A percentile compares a stretch with the other conserved stretches of the same genome.
Conservation (phyloP, 2,888 invertebrate species). For the Auanema sp. region DNA sequence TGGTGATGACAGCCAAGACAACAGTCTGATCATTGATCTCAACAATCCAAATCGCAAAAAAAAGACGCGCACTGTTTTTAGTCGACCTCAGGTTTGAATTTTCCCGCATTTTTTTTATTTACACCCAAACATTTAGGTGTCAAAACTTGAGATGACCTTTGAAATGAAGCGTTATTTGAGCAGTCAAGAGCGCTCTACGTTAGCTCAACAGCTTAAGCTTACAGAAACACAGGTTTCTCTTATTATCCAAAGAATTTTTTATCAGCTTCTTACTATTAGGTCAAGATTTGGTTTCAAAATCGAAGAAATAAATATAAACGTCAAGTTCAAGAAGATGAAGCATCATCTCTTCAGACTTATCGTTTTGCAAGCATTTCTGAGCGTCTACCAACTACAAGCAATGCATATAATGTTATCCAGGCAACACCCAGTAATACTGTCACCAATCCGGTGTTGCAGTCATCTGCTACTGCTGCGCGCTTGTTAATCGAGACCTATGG, state of each 20-base stretch:
- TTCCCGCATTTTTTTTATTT: background rate
- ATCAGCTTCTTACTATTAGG: slow-evolving; percentile 25
- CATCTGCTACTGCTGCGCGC: slow-evolving; percentile 30
- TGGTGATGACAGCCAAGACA: background rate
- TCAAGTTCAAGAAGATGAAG: slow-evolving; percentile 42
- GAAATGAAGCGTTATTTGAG: slow-evolving; percentile 54
- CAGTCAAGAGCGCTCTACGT: slow-evolving; percentile 49
- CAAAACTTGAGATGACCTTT: slow-evolving; percentile 56
- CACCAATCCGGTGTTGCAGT: slow-evolving; percentile 20
- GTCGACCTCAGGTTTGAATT: slow-evolving; percentile 45
- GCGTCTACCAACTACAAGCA: background rate
- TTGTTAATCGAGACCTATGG: slow-evolving; percentile 33
- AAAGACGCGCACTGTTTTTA: slow-evolving; percentile 62
- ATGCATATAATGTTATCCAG: slow-evolving; percentile 21
- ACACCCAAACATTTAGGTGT: slow-evolving; percentile 39
- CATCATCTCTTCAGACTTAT: slow-evolving; percentile 1
- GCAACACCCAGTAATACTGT: slow-evolving; percentile 12
- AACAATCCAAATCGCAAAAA: slow-evolving; percentile 49
- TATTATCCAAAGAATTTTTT: background rate
- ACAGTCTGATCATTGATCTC: slow-evolving; percentile 9
- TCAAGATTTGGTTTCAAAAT: slow-evolving; percentile 63
- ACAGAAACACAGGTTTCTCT: slow-evolving; percentile 58
- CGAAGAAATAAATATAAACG: slow-evolving; percentile 59
- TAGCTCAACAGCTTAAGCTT: slow-evolving; percentile 51
- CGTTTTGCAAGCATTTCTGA: slow-evolving; percentile 4